These are phyloP conservation scores for Lepidurus arcticus DNA, from an alignment of 1,140 invertebrate species.

Conservation along the genomic window DNA sequence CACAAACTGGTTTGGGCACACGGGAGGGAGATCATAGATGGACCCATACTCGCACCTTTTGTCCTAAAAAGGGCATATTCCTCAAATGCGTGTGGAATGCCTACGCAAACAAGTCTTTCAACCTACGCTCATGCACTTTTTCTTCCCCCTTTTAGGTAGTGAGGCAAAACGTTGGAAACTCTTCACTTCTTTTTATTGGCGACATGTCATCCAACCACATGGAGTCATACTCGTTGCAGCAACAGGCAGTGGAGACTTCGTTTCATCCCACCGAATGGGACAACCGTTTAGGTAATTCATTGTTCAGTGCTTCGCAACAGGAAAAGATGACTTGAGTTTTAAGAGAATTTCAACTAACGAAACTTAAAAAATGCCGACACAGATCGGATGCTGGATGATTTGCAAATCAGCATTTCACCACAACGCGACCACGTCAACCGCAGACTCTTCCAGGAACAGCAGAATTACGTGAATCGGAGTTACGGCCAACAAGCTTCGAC, in stretches of 20 bases:
- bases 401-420: slow-evolving; percentile 28
- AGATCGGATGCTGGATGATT: slow-evolving; percentile 32
- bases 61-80: slow-evolving; percentile 18
- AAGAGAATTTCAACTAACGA: background rate
- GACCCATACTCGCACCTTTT: slow-evolving; percentile 11
- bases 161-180: background rate
- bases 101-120: background rate
- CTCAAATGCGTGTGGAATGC: background rate
- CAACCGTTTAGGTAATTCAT: slow-evolving; percentile 24
- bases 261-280: slow-evolving; percentile 26
- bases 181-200: background rate
- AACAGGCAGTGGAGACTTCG: slow-evolving; percentile 12
- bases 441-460: background rate
- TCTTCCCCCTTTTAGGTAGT: background rate
- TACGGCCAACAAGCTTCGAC: background rate
- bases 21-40: background rate
- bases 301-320: background rate
- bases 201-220: background rate
- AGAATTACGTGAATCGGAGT: background rate
- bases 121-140: background rate
- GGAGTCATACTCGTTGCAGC: slow-evolving; percentile 23
- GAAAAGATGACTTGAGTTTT: background rate
- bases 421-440: slow-evolving; percentile 20
- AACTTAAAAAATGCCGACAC: background rate
- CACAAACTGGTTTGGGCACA: slow-evolving; percentile 2